A percentile compares a stretch with the other conserved stretches of the same genome.
These are phyloP conservation scores for Solea senegalensis DNA, from an alignment of 2,113 vertebrate species.

Conservation along the genomic window DNA sequence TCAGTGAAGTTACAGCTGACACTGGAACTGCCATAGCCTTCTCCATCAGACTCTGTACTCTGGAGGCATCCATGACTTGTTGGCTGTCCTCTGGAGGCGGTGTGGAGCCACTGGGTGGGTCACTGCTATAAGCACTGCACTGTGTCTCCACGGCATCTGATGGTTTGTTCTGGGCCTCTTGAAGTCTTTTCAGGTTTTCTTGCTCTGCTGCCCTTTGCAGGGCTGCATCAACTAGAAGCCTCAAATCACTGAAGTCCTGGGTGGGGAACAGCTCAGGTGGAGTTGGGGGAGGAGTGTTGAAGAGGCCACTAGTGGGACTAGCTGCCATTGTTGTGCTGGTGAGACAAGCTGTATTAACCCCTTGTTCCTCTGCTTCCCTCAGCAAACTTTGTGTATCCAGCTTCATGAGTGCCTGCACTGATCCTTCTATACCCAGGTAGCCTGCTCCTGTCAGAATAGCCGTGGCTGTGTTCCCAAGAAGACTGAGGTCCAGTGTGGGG, in stretches of 20 bases:
- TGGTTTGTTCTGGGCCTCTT: slow-evolving; percentile 43
- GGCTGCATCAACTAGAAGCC: slow-evolving; percentile 90
- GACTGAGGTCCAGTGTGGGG: slow-evolving; percentile 74
- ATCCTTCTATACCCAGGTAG: slow-evolving; percentile 63
- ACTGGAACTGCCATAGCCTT: slow-evolving; percentile 63
- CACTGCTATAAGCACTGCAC: slow-evolving; percentile 5
- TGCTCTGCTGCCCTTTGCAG: slow-evolving; percentile 90
- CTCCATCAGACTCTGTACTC: slow-evolving; percentile 70
- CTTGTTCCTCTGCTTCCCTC: slow-evolving; percentile 71
- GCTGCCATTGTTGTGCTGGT: slow-evolving; percentile 73
- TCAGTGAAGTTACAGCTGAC: slow-evolving; percentile 7
- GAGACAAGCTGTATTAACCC: slow-evolving; percentile 60
- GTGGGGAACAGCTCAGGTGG: slow-evolving; percentile 87
- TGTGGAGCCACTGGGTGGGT: slow-evolving; percentile 38
- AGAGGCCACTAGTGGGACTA: slow-evolving; percentile 86
- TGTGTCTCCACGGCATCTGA: slow-evolving; percentile 19
- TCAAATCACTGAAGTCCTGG: slow-evolving; percentile 93
- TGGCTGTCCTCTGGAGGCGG: slow-evolving; percentile 69
- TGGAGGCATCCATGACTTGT: slow-evolving; percentile 66
- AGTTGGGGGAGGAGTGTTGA: slow-evolving; percentile 90
- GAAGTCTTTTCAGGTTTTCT: slow-evolving; percentile 80
- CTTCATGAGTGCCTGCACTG: slow-evolving; percentile 76
- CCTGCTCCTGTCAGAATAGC: slow-evolving; percentile 78
- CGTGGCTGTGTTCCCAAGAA: slow-evolving; percentile 79
- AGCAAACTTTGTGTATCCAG: slow-evolving; percentile 74